Percentiles rank a stretch among this genome's conserved stretches.
These are phyloP conservation scores for Enteromius mattozi DNA, from an alignment of 2,797 vertebrate species.

Conservation along the genomic window DNA sequence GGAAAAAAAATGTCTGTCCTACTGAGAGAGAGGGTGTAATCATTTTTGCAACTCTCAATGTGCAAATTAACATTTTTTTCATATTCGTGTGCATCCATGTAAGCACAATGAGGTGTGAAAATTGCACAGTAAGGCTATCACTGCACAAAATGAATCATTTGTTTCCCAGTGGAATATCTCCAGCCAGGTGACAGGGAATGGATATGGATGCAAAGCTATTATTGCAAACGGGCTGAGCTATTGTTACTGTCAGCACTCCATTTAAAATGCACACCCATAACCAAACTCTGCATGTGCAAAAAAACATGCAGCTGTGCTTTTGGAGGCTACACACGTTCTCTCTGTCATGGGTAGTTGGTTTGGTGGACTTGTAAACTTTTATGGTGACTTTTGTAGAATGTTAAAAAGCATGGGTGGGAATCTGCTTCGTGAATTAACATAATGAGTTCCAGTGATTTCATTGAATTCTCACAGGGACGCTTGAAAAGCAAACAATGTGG, in stretches of 20 bases:
- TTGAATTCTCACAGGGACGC: conserved; percentile 13
- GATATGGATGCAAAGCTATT: conserved; percentile 74
- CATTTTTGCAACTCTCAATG: conserved; percentile 33
- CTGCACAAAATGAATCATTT: conserved; percentile 44
- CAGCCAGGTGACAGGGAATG: conserved; percentile 65
- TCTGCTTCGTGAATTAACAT: conserved; percentile 5
- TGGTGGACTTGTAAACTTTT: conserved; percentile 54
- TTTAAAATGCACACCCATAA: conserved; percentile 67
- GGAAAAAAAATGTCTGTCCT: neutral
- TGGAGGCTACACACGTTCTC: conserved; percentile 55
- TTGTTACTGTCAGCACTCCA: conserved; percentile 71
- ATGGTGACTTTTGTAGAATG: conserved; percentile 31
- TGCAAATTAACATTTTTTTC: conserved; percentile 23
- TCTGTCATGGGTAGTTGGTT: conserved; percentile 62
- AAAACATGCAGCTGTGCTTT: conserved; percentile 63
- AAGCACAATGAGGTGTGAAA: conserved; percentile 41
- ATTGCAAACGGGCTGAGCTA: conserved; percentile 69
- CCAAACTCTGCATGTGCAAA: conserved; percentile 59
- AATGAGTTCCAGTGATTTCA: conserved; percentile 17
- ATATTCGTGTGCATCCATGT: conserved; percentile 40
- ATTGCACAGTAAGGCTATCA: conserved; percentile 37
- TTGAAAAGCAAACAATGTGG: conserved; percentile 41
- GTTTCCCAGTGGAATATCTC: conserved; percentile 57
- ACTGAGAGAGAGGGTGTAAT: conserved; percentile 18
- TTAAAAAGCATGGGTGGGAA: neutral